Conservation (phyloP, 2,888 invertebrate species). For the Pimpla rufipes region DNA sequence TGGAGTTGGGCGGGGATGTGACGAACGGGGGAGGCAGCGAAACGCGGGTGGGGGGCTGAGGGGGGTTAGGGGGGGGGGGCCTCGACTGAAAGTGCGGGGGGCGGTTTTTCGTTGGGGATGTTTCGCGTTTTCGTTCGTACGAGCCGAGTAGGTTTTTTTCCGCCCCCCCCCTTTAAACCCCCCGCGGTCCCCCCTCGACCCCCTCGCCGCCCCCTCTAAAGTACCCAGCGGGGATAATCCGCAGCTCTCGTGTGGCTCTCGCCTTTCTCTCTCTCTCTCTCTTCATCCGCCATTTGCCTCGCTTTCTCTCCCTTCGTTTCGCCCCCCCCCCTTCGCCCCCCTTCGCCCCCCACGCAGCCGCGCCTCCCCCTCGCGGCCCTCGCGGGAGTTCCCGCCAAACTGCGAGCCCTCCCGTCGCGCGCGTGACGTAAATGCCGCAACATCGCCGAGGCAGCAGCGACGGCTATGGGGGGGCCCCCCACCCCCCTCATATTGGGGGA, state of each 20-base stretch:
- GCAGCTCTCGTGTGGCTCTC: slow-evolving; percentile 74
- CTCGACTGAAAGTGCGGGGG: slow-evolving; percentile 62
- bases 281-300: slow-evolving; percentile 68
- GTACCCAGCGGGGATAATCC: slow-evolving; percentile 79
- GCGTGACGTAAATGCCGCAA: slow-evolving; percentile 80
- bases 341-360: slow-evolving; percentile 40
- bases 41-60: slow-evolving; percentile 45
- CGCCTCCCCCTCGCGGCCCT: background rate
- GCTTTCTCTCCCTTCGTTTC: slow-evolving; percentile 60
- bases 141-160: slow-evolving; percentile 78
- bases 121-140: slow-evolving; percentile 81
- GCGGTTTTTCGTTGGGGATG: slow-evolving; percentile 80
- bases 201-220: slow-evolving; percentile 43
- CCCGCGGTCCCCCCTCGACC: too few relatives aligned
- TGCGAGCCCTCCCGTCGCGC: slow-evolving; percentile 75
- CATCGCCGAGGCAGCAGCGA: slow-evolving; percentile 72
- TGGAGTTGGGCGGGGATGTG: slow-evolving; percentile 75
- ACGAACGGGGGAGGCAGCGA: slow-evolving; percentile 66
- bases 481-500: too few relatives aligned
- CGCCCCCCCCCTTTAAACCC: slow-evolving; percentile 72
- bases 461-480: slow-evolving; percentile 47
- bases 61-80: background rate
- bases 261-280: slow-evolving; percentile 61
- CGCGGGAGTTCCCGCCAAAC: slow-evolving; percentile 47
- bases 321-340: slow-evolving; percentile 72